phyloP scores from a whole-genome alignment of 2,888 invertebrate genomes.

The Ischnura elegans region DNA sequence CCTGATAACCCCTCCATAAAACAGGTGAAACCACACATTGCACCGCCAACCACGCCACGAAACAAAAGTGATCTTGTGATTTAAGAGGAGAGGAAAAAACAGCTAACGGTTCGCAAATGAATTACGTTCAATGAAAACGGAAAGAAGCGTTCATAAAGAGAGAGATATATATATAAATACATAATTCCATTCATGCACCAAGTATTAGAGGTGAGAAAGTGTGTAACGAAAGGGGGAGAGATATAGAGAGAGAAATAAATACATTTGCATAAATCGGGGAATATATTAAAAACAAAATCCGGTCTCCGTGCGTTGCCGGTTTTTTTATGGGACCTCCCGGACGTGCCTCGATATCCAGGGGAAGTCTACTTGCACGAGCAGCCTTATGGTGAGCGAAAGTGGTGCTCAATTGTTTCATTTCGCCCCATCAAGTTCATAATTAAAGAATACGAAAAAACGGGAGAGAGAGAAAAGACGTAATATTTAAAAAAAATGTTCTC shows the following conservation, averaged over 20 bases:
- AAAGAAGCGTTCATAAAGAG: constrained; percentile 68
- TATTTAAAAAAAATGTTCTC: too few species aligned
- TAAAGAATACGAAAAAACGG: background rate
- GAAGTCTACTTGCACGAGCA: background rate
- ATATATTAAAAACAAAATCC: constrained; percentile 41
- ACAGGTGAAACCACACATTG: too few species aligned
- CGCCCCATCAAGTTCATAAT: background rate
- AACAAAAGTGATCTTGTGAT: too few species aligned
- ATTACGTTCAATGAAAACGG: constrained; percentile 69
- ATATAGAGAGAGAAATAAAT: constrained; percentile 46
- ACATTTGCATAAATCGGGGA: too few species aligned
- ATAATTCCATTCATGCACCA: too few species aligned
- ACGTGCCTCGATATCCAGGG: constrained; percentile 32
- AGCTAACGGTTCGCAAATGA: constrained; percentile 45
- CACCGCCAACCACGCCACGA: background rate
- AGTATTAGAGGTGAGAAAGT: constrained; percentile 68
- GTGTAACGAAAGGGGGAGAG: constrained; percentile 62
- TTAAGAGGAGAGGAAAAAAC: too few species aligned
- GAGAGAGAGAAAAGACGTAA: background rate
- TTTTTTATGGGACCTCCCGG: background rate
- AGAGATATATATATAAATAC: too few species aligned
- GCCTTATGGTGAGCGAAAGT: constrained; percentile 48
- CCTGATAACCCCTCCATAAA: background rate
- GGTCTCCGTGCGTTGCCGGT: background rate
- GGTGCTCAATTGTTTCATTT: constrained; percentile 24